phyloP scores from a whole-genome alignment of 2,888 invertebrate species.

The Eupithecia abbreviata region DNA sequence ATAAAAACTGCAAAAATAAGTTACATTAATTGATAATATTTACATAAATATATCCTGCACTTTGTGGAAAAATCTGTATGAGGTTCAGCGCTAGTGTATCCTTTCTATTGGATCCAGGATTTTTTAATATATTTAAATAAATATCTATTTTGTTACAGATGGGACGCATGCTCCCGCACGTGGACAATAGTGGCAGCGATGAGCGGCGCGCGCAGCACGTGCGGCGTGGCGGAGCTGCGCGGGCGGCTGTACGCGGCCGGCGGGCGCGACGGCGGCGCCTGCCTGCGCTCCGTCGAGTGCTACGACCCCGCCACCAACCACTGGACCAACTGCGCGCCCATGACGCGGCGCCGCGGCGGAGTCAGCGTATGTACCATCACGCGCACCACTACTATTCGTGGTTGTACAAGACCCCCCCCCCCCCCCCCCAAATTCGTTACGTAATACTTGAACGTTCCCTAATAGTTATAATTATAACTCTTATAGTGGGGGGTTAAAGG shows the following conservation, averaged over 20 bases:
- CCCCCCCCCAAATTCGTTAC: too few species aligned
- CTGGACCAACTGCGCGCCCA: slow-evolving; percentile 93
- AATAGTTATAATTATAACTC: too few species aligned
- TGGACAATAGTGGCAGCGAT: slow-evolving; percentile 97
- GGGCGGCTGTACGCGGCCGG: slow-evolving; percentile 95
- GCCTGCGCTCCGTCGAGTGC: slow-evolving; percentile 95
- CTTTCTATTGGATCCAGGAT: too few species aligned
- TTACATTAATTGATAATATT: too few species aligned
- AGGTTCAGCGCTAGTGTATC: not conserved
- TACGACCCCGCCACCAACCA: slow-evolving; percentile 89
- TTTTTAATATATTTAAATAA: too few species aligned
- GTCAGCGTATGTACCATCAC: slow-evolving; percentile 87
- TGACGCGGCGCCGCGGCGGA: slow-evolving; percentile 93
- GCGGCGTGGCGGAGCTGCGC: slow-evolving; percentile 94
- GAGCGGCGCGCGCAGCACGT: slow-evolving; percentile 94
- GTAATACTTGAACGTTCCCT: too few species aligned
- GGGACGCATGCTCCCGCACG: slow-evolving; percentile 93
- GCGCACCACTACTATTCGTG: too few species aligned
- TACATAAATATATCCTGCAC: too few species aligned
- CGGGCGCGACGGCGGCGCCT: slow-evolving; percentile 95
- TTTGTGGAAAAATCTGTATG: not conserved
- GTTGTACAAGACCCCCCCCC: too few species aligned
- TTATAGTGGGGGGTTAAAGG: too few species aligned
- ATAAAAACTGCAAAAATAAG: too few species aligned
- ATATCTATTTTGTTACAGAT: slow-evolving; percentile 76